Conservation (phyloP, 1,140 invertebrate species). For the Rhizoglyphus robini region DNA sequence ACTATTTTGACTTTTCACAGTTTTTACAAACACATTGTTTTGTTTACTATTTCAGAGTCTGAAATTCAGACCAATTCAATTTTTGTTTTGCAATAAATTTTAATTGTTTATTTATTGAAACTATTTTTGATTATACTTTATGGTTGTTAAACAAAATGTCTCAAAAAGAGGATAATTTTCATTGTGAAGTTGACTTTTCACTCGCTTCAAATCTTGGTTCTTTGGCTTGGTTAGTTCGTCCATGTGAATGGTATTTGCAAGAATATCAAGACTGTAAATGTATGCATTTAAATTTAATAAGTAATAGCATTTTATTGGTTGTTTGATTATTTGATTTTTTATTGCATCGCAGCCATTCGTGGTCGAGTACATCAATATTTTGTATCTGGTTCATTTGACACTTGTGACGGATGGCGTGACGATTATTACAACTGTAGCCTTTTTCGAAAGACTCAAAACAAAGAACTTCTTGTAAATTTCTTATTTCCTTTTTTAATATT, state of each 20-base stretch:
- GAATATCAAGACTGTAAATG: slow-evolving; percentile 20
- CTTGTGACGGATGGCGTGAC: slow-evolving; percentile 8
- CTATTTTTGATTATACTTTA: no score
- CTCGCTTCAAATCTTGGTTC: background rate
- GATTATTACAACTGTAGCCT: slow-evolving; percentile 4
- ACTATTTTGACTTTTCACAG: no score
- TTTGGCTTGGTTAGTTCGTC: slow-evolving; percentile 4
- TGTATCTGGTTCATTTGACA: background rate
- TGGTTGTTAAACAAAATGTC: background rate
- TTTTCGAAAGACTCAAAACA: slow-evolving; percentile 1
- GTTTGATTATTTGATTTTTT: background rate
- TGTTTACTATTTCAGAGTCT: background rate
- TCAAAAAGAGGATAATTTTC: background rate
- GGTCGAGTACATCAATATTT: slow-evolving; percentile 13
- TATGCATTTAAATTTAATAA: background rate
- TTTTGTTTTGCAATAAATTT: background rate
- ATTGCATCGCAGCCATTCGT: background rate
- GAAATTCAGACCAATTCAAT: background rate
- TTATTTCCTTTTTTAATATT: background rate
- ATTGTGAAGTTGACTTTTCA: background rate
- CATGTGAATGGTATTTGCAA: slow-evolving; percentile 19
- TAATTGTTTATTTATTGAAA: background rate
- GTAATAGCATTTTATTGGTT: background rate
- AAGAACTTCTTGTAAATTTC: background rate
- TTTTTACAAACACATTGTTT: no score